Evolutionary conservation across 2,888 invertebrate genomes (phyloP), one percentile per base, ranked within the genome.

Genomic region (Drosophila formosana): DNA sequence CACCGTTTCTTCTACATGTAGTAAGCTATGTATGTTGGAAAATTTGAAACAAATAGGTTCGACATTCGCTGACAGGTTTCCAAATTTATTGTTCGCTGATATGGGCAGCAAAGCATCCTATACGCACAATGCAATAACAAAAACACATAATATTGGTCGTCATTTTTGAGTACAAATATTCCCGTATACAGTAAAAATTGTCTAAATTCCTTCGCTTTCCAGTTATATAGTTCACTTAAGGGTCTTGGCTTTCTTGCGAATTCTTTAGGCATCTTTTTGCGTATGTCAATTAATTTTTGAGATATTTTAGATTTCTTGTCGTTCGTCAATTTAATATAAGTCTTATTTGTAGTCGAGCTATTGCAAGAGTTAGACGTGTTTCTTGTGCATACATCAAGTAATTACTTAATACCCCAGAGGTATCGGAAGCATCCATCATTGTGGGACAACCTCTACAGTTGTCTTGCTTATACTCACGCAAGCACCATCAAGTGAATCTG

Each of bases 161-260:
- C 18, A 18, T 26, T 26, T 46, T 26, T 46, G 3, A 46, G 46
- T 18, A 26, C 25, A n/a, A 46, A 8, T 18, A 43, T 43, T 8
- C 43, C 34, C 9, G 34, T 4, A 9, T 50, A 50, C 2, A 50
- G 18, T 50, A 51, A 39, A 51, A 39, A 51, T 26, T 51, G 8
- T 6, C 37, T 13, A 37, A 51, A 51, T 51, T 53, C 43, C 5
- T 11, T 53, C 0, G 53, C 30, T 53, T 53, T 53, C 30, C 41
- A 53, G 30, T 30, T 30, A 0, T 30, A 30, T 30, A 30, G 8
- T 30, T 30, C 7, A 30, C 30, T 30, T 30, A 30, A 30, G 30
- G 30, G 30, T 30, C 30, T 30, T 30, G 30, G 30, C 30, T 30
- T 30, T 5, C 30, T 30, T 30, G 30, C 30, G 30, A 30, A 30